phyloP scores from a whole-genome alignment of 2,797 vertebrate species.

The Etheostoma nigrum region DNA sequence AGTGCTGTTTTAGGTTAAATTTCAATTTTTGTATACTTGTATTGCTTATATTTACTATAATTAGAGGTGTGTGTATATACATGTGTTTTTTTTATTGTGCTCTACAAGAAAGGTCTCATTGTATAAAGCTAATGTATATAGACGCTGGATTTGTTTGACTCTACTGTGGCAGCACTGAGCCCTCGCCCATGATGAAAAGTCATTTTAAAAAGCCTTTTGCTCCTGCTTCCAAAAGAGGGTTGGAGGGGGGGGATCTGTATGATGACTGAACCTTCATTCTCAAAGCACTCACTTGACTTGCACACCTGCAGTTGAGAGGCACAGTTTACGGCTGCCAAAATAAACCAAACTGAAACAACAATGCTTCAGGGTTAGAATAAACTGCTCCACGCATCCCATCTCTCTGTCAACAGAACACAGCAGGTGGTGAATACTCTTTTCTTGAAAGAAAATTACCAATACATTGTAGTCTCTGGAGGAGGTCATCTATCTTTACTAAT shows the following conservation, averaged over 20 bases:
- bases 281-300: background rate
- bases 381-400: constrained; percentile 25
- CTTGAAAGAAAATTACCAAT: constrained; percentile 10
- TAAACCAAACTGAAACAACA: constrained; percentile 43
- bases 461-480: constrained; percentile 16
- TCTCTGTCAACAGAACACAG: constrained; percentile 37
- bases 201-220: background rate
- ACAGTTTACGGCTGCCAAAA: constrained; percentile 37
- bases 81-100: background rate
- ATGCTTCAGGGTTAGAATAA: constrained; percentile 38
- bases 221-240: background rate
- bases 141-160: background rate
- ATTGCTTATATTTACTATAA: background rate
- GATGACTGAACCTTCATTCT: constrained; percentile 16
- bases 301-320: constrained; percentile 15
- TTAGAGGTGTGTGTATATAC: background rate
- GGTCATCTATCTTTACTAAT: constrained; percentile 29
- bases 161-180: background rate
- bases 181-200: background rate
- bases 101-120: background rate
- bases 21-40: background rate
- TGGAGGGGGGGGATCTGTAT: background rate
- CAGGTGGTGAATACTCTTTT: constrained; percentile 37
- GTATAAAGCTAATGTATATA: background rate
- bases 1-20: background rate